phyloP scores from a whole-genome alignment of 2,113 vertebrate genomes.

The Bos taurus region DNA sequence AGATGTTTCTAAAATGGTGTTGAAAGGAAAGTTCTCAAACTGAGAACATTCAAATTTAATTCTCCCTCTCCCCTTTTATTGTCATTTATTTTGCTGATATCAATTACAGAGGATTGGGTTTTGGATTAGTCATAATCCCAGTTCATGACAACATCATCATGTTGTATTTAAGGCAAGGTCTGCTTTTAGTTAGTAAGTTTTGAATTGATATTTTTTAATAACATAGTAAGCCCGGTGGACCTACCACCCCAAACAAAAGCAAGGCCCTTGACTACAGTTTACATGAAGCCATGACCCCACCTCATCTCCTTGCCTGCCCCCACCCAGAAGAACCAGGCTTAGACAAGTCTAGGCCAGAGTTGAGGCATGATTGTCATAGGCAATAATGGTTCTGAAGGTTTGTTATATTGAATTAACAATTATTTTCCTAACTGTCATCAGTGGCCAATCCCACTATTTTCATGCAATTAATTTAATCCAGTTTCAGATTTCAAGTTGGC shows the following conservation, averaged over 20 bases:
- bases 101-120: background rate
- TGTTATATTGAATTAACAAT: background rate
- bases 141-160: background rate
- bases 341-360: background rate
- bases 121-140: background rate
- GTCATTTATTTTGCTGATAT: background rate
- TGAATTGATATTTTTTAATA: background rate
- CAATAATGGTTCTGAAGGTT: background rate
- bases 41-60: background rate
- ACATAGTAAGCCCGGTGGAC: background rate
- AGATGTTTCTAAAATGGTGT: background rate
- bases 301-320: background rate
- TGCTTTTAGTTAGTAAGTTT: background rate
- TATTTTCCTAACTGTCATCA: background rate
- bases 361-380: background rate
- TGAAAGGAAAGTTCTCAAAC: background rate
- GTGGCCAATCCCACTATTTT: background rate
- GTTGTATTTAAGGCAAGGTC: background rate
- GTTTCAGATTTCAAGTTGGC: background rate
- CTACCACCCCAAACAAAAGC: background rate
- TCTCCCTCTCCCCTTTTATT: background rate
- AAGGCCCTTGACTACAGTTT: background rate
- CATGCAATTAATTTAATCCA: background rate
- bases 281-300: no score
- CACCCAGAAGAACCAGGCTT: background rate